phyloP scores from a whole-genome alignment of 2,888 invertebrate genomes.

The Gortyna flavago region DNA sequence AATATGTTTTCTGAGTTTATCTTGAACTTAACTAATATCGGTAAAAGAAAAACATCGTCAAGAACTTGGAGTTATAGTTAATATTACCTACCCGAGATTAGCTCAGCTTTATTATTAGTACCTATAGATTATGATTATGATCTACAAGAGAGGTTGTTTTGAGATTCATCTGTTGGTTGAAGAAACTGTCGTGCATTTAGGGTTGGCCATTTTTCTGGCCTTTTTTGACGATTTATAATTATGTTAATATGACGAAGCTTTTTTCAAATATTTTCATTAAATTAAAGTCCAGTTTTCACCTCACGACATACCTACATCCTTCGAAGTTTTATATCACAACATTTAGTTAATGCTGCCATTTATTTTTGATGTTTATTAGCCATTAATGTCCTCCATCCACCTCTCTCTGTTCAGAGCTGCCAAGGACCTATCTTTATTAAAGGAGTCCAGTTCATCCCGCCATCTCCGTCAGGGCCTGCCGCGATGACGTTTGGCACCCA shows the following conservation, averaged over 20 bases:
- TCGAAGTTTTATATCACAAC: neutral
- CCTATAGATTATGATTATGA: neutral
- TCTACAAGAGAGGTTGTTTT: neutral
- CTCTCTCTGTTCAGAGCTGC: too few relatives aligned
- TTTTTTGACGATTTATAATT: neutral
- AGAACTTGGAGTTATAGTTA: neutral
- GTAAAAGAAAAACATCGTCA: neutral
- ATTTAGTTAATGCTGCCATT: too few relatives aligned
- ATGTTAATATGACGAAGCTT: neutral
- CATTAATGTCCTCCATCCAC: too few relatives aligned
- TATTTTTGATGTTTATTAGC: too few relatives aligned
- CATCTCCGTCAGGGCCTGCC: too few relatives aligned
- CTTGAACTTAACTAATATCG: neutral
- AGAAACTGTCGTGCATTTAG: neutral
- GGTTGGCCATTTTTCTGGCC: neutral
- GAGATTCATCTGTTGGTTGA: neutral
- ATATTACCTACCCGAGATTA: too few relatives aligned
- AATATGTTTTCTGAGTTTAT: neutral
- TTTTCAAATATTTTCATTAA: too few relatives aligned
- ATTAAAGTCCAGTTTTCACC: neutral
- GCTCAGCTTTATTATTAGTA: too few relatives aligned
- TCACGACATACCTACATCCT: neutral
- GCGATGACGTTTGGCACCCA: too few relatives aligned
- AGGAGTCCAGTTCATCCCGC: too few relatives aligned
- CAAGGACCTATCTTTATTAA: too few relatives aligned